Evolutionary conservation across 2,888 invertebrate genomes (phyloP).

Genomic region (Schizaphis graminum): DNA sequence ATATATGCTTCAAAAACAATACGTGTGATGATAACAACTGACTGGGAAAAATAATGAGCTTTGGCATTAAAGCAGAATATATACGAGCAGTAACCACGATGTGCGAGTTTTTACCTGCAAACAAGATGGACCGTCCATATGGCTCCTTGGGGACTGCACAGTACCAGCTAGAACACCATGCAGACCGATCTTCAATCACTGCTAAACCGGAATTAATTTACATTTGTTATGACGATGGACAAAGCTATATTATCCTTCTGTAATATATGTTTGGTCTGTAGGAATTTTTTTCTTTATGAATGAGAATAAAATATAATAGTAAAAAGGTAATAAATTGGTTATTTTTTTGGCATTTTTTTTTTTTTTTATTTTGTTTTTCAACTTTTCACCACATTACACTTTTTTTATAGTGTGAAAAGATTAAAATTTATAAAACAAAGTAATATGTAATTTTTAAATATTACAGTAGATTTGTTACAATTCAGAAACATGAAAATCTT

Average conservation of each 20-base stretch:
- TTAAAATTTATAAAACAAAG: not conserved
- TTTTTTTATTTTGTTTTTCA: not conserved
- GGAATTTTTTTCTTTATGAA: not conserved
- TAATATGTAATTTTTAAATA: slow-evolving; percentile 10
- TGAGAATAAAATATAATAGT: not conserved
- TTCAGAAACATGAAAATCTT: not conserved
- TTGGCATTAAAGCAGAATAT: slow-evolving; percentile 50
- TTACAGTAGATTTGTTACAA: not conserved
- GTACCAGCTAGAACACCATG: not conserved
- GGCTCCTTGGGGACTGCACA: slow-evolving; percentile 54
- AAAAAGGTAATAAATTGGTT: slow-evolving; percentile 20
- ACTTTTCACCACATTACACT: slow-evolving; percentile 27
- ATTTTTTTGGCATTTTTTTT: not conserved
- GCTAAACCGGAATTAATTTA: slow-evolving; percentile 57
- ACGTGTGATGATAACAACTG: slow-evolving; percentile 48
- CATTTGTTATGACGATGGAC: slow-evolving; percentile 52
- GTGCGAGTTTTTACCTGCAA: slow-evolving; percentile 57
- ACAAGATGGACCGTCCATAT: slow-evolving; percentile 58
- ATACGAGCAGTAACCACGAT: slow-evolving; percentile 31
- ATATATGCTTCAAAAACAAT: slow-evolving; percentile 1
- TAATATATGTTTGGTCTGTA: slow-evolving; percentile 13
- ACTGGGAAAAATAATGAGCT: slow-evolving; percentile 51
- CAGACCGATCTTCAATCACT: slow-evolving; percentile 55
- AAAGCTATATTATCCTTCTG: slow-evolving; percentile 25
- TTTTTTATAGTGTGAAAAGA: not conserved